Percentiles rank a stretch among this genome's conserved stretches.
Evolutionary conservation across 2,113 vertebrate genomes (phyloP).

Genomic region (Gallinago jamesoni): DNA sequence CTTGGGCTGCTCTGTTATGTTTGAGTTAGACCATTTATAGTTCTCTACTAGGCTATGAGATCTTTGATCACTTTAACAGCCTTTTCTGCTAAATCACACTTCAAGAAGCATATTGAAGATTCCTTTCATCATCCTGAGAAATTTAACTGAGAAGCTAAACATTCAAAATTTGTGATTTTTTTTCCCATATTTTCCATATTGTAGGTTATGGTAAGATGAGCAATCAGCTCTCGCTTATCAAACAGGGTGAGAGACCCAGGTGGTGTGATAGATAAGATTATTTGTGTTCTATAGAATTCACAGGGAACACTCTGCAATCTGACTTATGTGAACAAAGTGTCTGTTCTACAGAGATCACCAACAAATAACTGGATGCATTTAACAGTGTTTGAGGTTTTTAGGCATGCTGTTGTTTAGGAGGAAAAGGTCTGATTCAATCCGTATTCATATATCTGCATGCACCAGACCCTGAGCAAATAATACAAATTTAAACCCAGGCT

Average conservation of each 20-base stretch:
- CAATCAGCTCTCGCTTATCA: background rate
- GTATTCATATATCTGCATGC: background rate
- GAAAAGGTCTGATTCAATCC: background rate
- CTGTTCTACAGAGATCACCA: background rate
- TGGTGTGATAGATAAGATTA: background rate
- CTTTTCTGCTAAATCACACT: background rate
- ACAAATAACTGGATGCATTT: background rate
- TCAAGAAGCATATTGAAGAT: background rate
- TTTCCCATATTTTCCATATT: background rate
- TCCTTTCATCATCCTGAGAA: background rate
- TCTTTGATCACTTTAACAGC: background rate
- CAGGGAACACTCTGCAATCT: background rate
- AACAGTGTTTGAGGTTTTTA: background rate
- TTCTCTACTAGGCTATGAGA: background rate
- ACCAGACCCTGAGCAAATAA: background rate
- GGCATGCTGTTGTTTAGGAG: background rate
- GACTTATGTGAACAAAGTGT: background rate
- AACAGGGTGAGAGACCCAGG: background rate
- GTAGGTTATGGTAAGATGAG: background rate
- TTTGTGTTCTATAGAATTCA: background rate
- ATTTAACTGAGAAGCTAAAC: background rate
- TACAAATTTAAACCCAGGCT: background rate
- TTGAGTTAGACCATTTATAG: background rate
- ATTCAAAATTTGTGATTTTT: background rate
- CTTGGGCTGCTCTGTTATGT: background rate